These are phyloP conservation scores for Stichodactyla helianthus DNA, from an alignment of 64 coral and sea anemone genomes.

Conservation along the genomic window DNA sequence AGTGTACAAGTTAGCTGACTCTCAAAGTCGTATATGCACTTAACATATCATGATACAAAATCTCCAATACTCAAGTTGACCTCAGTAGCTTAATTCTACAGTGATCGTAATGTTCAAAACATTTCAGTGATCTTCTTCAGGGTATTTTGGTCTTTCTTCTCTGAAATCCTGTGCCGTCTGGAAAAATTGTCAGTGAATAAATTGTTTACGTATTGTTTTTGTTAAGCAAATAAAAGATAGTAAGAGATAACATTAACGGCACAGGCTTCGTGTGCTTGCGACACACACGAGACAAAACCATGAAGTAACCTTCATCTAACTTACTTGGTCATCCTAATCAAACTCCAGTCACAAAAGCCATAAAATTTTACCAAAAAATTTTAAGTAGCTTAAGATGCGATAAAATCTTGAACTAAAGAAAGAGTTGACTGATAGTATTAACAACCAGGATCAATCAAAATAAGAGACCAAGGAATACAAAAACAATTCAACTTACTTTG, in stretches of 20 bases:
- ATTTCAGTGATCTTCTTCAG: background rate
- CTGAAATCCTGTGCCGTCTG: no score
- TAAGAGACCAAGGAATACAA: background rate
- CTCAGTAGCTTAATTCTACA: background rate
- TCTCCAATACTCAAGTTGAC: background rate
- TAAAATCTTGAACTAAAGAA: conserved; percentile 23
- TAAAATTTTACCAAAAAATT: background rate
- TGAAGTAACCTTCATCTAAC: background rate
- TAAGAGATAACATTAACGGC: background rate
- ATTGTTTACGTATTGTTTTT: background rate
- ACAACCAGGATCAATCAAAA: background rate
- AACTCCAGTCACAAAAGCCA: background rate
- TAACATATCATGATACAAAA: background rate
- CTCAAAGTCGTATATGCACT: background rate
- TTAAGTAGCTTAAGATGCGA: background rate
- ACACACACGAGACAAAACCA: background rate
- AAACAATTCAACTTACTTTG: background rate
- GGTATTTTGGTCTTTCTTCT: no score
- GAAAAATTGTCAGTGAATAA: no score
- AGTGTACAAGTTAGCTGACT: background rate
- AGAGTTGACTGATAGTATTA: conserved; percentile 20
- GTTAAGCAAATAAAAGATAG: background rate
- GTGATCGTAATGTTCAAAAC: background rate
- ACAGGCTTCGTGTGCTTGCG: background rate
- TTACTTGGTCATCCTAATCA: no score